Base-by-base conservation (phyloP, 2,113 vertebrate genomes). In the Prionailurus bengalensis region DNA sequence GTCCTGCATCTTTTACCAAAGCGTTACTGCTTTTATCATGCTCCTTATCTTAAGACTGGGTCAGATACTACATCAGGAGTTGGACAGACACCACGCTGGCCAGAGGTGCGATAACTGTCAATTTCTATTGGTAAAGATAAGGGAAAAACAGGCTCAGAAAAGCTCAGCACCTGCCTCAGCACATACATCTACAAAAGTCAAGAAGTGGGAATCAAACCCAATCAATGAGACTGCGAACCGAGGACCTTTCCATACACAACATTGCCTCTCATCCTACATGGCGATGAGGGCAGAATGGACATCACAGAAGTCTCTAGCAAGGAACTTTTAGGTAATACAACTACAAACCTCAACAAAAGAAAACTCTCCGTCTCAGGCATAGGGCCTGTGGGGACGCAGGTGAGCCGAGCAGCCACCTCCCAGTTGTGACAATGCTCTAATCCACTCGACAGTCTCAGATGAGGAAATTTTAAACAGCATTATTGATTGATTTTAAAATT, bases 401-500 rank as follows among this genome's bases (percentile, higher is more conserved):
- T 12, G 39, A 81, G 13, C 19, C n/a, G 0, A 3, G 23, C 29
- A 96, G 27, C 61, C 9, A 10, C 42, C n/a, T 85, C 42, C 45
- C 53, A 19, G 2, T 8, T 13, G n/a, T 27, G 71, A 71, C 96
- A 94, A 92, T 7, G 19, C 55, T 48, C 23, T 15, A 55, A 96
- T 86, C 93, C 63, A 80, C 65, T 95, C 82, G 31, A 58, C 17
- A 2, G 70, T 51, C 79, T 76, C 86, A 53, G 36, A 42, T 70
- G 91, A 96, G 79, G 70, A 76, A 83, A 96, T 66, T 83, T 51
- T 89, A 95, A 80, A 61, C 65, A 95, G 80, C 15, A 55, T 85
- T 97, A 97, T 70, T 85, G 74, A 96, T 91, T 31, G 4, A 63
- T 68, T 92, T 91, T 92, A 94, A 96, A 97, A 97, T 95, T 96